Evolutionary conservation across 2,797 vertebrate species (phyloP), one percentile per base, ranked within the genome.

Genomic region (Eidolon dupreanum): DNA sequence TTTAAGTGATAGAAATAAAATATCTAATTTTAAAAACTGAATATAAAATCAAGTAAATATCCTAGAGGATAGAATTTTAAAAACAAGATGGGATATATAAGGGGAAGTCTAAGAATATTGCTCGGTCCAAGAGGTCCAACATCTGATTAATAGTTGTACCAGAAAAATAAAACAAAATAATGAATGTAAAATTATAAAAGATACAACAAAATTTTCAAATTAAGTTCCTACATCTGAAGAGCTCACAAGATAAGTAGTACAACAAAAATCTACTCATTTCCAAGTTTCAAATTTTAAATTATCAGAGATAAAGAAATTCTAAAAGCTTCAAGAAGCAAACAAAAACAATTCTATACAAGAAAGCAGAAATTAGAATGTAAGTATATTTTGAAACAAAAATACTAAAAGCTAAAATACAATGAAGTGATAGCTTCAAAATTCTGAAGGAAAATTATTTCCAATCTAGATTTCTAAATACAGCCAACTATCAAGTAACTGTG

Each of bases 141-240:
- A 49, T 55, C 66, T 93, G 43, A 53, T 43, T 81, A 93, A 73
- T 22, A 81, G 46, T 63, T 46, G 22, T 24, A 63, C 8, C 46
- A 43, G 36, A 63, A 88, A 79, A 65, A 86, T 13, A 81, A 13
- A 92, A 92, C 3, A 84, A 84, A 65, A 74, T 92, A 92, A 65
- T 66, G 26, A 85, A n/a, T 85, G 28, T 73, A 51, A 51, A 73
- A 68, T 68, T 68, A 68, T 68, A 6, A 55, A 78, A 77, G 26
- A 82, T 71, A 92, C 9, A 83, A 84, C 68, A 65, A 65, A 84
- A 75, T 28, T 65, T 75, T 43, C 46, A 73, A 17, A 55, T 6
- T 55, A 51, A 88, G 51, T 31, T 81, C 88, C 84, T 63, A 43
- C 31, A 55, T 36, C 26, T 10, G 28, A 88, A 81, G 55, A 73